phyloP scores from a whole-genome alignment of 2,797 vertebrate genomes.

The Rachycentron canadum region DNA sequence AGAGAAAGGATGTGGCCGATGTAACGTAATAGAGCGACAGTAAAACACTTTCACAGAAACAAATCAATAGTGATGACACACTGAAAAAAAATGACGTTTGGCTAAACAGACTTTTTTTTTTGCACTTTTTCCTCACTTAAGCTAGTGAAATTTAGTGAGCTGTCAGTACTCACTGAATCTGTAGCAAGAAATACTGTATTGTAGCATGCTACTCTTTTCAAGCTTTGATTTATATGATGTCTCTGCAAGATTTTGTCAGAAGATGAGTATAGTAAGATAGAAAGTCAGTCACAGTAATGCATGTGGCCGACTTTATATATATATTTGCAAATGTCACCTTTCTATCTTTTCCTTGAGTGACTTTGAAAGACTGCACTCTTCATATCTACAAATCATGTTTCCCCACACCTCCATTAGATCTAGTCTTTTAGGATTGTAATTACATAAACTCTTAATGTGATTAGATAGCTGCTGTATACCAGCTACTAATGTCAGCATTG shows the following conservation, averaged over 20 bases:
- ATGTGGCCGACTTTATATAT: background rate
- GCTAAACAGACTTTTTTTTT: background rate
- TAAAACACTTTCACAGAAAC: background rate
- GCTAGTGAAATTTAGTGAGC: background rate
- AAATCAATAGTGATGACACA: constrained; percentile 5
- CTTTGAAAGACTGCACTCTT: constrained; percentile 26
- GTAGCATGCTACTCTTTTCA: background rate
- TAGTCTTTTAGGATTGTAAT: constrained; percentile 60
- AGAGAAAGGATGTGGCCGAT: background rate
- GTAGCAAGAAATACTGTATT: background rate
- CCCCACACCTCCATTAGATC: constrained; percentile 35
- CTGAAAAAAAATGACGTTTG: background rate
- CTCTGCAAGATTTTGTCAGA: background rate
- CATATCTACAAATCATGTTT: constrained; percentile 35
- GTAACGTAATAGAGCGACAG: background rate
- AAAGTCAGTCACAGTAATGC: background rate
- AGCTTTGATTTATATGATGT: background rate
- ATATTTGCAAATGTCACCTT: constrained; percentile 4
- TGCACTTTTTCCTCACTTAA: background rate
- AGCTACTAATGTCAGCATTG: constrained; percentile 64
- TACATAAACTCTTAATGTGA: constrained; percentile 67
- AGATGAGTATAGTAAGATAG: background rate
- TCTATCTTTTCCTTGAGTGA: constrained; percentile 12
- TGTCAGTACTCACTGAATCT: background rate
- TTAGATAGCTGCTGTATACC: constrained; percentile 62